Base-by-base conservation (phyloP, 2,888 invertebrate species). In the Acronicta aceris region DNA sequence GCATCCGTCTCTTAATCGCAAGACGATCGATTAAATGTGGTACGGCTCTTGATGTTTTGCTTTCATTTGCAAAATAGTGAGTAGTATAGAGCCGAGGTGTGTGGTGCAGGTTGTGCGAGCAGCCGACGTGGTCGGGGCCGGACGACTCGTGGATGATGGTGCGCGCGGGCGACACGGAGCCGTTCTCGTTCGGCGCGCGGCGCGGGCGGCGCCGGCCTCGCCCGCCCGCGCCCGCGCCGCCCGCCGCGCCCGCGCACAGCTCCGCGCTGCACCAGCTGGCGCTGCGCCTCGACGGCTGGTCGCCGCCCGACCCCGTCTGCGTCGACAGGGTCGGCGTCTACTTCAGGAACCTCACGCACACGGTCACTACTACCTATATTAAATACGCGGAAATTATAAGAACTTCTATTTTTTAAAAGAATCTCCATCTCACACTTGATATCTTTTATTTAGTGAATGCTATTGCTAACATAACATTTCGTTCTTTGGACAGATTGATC, bases 321-420 rank as follows among this genome's bases (percentile, higher is more conserved):
- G 98, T 99, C 0, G 99, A 99, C 91, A 97, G 98, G 88, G 99
- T 99, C 21, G 99, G 99, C 2, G 96, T 98, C 45, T 99, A 97
- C 94, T 99, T 99, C 87, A 93, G 98, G n/a, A 96, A 86, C 6
- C 77, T 93, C 62, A 88, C 89, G 57, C 92, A 93, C 38, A 66
- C 80, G 70, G 93, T 92, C 40, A 59, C 59, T 64, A 15, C 16
- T 9, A 7, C 27, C 27, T 6, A 7, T 6, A 27, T 7, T 5
- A 5, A 21, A 21, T 4, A 21, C 21, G 2, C 27, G 7, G 5
- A 27, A 5, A 27, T 5, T 5, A 27, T 27, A 5, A 27, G 5
- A 27, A 7, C n/a, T 27, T 21, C 21, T 21, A 21, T n/a, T n/a
- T n/a, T n/a, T n/a, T n/a, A n/a, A n/a, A n/a, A n/a, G n/a, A n/a